These are phyloP conservation scores for Callipepla squamata DNA, from an alignment of 2,113 vertebrate genomes.

Conservation along the genomic window DNA sequence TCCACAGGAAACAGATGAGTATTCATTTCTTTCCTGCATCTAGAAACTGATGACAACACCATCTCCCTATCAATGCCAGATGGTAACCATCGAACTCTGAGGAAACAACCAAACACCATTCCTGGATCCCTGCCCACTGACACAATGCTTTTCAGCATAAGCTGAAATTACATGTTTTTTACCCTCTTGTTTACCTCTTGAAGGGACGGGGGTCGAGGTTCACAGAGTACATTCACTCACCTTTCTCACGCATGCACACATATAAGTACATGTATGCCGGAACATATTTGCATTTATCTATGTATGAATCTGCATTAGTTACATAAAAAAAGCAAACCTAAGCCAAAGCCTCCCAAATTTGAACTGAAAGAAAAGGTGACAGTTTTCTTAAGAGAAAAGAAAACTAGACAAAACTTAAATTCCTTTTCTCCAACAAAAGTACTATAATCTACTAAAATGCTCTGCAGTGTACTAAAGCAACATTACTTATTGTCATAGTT, in stretches of 20 bases:
- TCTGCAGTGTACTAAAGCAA: background rate
- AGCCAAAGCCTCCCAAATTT: background rate
- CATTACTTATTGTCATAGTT: background rate
- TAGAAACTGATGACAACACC: conserved; percentile 92
- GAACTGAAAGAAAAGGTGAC: background rate
- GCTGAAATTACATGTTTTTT: conserved; percentile 61
- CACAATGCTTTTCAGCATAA: conserved; percentile 80
- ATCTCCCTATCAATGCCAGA: conserved; percentile 90
- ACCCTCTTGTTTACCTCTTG: conserved; percentile 51
- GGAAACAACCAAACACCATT: conserved; percentile 90
- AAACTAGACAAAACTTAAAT: background rate
- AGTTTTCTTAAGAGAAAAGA: background rate
- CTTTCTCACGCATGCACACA: background rate
- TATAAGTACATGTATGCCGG: background rate
- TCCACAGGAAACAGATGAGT: conserved; percentile 99
- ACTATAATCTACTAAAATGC: background rate
- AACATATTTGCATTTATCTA: background rate
- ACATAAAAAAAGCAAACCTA: background rate
- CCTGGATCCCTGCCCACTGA: conserved; percentile 88
- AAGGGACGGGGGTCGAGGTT: background rate
- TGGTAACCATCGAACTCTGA: conserved; percentile 87
- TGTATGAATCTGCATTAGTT: background rate
- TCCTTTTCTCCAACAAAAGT: background rate
- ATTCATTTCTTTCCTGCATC: conserved; percentile 94
- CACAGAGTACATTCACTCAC: background rate